Evolutionary conservation across 2,888 invertebrate species (phyloP).

Genomic region (Boloria selene): DNA sequence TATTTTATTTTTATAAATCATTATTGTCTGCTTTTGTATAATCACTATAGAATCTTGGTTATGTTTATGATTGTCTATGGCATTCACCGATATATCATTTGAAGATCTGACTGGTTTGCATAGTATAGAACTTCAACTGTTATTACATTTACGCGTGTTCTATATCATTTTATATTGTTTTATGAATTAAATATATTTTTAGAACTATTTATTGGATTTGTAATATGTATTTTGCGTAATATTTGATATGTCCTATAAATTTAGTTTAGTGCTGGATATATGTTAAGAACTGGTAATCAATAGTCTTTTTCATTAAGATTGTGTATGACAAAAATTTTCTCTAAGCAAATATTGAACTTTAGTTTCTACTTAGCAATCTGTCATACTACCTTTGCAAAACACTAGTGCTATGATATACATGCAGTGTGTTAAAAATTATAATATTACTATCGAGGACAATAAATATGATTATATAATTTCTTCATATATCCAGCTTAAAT

Average conservation of each 20-base stretch:
- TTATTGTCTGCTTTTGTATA: no score
- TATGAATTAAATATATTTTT: slow-evolving; percentile 25
- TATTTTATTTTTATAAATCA: no score
- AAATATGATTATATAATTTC: neutral
- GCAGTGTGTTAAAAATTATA: neutral
- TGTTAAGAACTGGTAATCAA: neutral
- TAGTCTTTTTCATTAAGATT: neutral
- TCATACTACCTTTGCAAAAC: no score
- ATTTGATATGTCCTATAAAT: neutral
- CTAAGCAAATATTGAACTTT: no score
- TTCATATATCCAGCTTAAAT: slow-evolving; percentile 9
- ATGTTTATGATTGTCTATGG: neutral
- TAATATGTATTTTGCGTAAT: slow-evolving; percentile 1
- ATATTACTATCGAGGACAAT: neutral
- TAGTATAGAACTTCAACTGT: slow-evolving; percentile 11
- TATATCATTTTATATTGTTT: slow-evolving; percentile 20
- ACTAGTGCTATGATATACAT: no score
- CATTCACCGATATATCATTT: slow-evolving; percentile 9
- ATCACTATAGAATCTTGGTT: slow-evolving; percentile 2
- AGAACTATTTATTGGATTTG: slow-evolving; percentile 27
- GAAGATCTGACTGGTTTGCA: slow-evolving; percentile 21
- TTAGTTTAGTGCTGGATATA: slow-evolving; percentile 9
- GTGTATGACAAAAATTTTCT: no score
- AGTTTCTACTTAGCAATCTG: no score
- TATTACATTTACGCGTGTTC: slow-evolving; percentile 11